Evolutionary conservation across 2,888 invertebrate genomes (phyloP).

Genomic region (Pristionchus maxplancki): DNA sequence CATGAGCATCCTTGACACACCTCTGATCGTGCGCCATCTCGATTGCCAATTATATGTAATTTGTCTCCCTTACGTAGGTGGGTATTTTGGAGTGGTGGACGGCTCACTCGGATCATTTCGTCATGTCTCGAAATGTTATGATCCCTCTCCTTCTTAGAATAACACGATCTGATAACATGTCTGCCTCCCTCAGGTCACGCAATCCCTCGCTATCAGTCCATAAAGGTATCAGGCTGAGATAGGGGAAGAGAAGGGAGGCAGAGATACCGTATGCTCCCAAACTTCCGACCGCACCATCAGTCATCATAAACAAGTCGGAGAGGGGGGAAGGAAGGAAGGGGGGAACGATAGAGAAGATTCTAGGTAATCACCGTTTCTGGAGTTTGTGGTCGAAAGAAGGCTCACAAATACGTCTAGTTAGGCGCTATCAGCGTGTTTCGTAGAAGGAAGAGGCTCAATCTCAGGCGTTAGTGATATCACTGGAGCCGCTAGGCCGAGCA

Average conservation of each 20-base stretch:
- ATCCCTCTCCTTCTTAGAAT: background rate
- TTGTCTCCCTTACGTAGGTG: no score
- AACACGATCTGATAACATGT: background rate
- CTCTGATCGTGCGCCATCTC: no score
- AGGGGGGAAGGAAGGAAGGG: background rate
- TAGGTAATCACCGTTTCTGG: background rate
- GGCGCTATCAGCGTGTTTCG: background rate
- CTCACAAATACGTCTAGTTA: slow-evolving; percentile 1
- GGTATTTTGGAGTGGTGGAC: background rate
- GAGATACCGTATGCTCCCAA: background rate
- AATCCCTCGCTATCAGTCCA: background rate
- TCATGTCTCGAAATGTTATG: background rate
- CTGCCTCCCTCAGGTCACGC: background rate
- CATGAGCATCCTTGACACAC: no score
- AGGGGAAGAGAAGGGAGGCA: background rate
- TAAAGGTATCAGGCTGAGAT: background rate
- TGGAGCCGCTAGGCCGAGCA: background rate
- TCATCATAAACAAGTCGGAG: background rate
- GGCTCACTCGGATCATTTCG: no score
- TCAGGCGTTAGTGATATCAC: background rate
- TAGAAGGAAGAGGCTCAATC: background rate
- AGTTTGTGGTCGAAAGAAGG: background rate
- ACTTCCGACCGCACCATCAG: background rate
- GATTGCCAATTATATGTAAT: no score
- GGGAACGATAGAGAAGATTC: background rate